Evolutionary conservation across 1,140 invertebrate genomes (phyloP), one percentile per base, ranked within the genome.

Genomic region (Wasmannia auropunctata): DNA sequence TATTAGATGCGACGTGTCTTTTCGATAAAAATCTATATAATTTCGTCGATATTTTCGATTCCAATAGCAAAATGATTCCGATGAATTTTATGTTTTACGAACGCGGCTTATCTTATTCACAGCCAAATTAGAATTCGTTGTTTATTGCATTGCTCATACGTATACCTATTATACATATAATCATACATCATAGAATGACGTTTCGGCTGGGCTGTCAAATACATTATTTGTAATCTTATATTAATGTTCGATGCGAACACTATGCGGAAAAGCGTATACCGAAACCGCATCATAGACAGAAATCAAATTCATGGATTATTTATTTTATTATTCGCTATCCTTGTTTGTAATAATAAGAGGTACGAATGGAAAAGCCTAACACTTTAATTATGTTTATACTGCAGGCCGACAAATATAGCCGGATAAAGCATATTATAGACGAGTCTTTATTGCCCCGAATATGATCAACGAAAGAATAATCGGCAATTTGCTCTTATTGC

Each of bases 21-120:
- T 63, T 22, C 56, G 75, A 77, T 77, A 77, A 77, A 22, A 37
- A 74, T 74, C 49, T 22, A 31, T 11, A 2, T 43, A 49, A 40
- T 43, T 25, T 62, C 56, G 74, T 31, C 75, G 25, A 77, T 22
- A 62, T 58, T 63, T 62, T 77, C 25, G 3, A 43, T 43, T 19
- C 25, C 54, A 14, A 40, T 65, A 22, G 8, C 34, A n/a, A 22
- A 10, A 10, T 14, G 34, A 65, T 63, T n/a, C 19, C 11, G 16
- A 75, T 58, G 14, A 58, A 25, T 40, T 28, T n/a, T n/a, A n/a
- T 28, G 22, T 40, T 16, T 56, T 37, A 56, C 22, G 11, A 37
- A 6, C 46, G 19, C 5, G 28, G 6, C 22, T 69, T 10, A 25
- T 67, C 25, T 8, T 46, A 46, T 25, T 58, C 4, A 16, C 7